These are phyloP conservation scores for Scyliorhinus canicula DNA, from an alignment of 2,797 vertebrate genomes.

Conservation along the genomic window DNA sequence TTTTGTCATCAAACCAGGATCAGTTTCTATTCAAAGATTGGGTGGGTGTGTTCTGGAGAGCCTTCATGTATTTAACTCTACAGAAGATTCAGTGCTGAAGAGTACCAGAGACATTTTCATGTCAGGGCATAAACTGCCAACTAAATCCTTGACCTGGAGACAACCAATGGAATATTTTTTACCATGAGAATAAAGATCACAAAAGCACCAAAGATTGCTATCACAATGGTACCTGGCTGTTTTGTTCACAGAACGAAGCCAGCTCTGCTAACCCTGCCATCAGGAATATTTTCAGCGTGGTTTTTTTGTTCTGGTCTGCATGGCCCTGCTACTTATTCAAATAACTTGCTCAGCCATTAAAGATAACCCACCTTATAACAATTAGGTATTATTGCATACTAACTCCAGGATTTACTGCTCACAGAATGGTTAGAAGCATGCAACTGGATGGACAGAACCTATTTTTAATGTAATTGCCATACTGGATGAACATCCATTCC, in stretches of 20 bases:
- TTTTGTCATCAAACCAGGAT: not conserved
- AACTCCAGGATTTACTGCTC: not conserved
- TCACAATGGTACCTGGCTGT: not conserved
- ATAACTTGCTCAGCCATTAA: not conserved
- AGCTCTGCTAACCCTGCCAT: not conserved
- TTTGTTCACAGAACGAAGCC: not conserved
- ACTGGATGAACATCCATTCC: not conserved
- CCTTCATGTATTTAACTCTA: not conserved
- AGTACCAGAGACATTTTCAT: not conserved
- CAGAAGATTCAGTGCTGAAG: not conserved
- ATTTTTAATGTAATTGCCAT: not conserved
- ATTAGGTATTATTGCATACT: not conserved
- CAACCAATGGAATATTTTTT: not conserved
- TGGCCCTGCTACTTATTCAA: not conserved
- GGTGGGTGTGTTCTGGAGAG: not conserved
- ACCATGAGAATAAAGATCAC: not conserved
- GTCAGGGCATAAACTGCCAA: not conserved
- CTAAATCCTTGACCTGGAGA: not conserved
- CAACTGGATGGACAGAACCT: not conserved
- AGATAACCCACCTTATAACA: not conserved
- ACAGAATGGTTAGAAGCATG: not conserved
- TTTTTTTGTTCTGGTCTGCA: not conserved
- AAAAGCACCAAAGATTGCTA: not conserved
- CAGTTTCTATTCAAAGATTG: not conserved
- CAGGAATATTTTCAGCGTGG: not conserved